Percentiles rank a stretch among this genome's conserved stretches.
Conservation (phyloP, 2,797 vertebrate genomes). For the Discoglossus pictus region DNA sequence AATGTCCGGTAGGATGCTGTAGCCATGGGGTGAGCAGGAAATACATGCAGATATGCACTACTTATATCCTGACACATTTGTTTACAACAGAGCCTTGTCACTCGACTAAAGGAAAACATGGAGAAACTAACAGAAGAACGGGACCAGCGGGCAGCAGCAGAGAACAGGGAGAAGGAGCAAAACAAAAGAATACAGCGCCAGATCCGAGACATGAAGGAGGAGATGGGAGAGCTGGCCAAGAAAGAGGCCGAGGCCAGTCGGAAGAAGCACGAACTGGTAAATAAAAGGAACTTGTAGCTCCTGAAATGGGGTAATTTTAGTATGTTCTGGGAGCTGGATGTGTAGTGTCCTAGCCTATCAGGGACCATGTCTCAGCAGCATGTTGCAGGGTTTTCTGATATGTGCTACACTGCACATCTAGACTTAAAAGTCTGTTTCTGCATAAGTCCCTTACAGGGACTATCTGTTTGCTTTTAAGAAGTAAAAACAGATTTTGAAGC, state of each 20-base stretch:
- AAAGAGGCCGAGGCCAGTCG: constrained; percentile 94
- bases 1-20: no score
- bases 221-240: constrained; percentile 90
- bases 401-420: no score
- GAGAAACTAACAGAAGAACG: constrained; percentile 94
- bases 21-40: no score
- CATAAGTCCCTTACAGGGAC: no score
- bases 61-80: neutral
- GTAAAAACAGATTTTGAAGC: no score
- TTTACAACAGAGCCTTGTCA: constrained; percentile 78
- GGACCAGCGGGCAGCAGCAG: constrained; percentile 79
- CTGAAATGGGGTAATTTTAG: accelerated
- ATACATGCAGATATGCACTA: neutral
- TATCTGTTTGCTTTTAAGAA: no score
- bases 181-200: constrained; percentile 94
- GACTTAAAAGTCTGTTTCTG: no score
- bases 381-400: no score
- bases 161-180: constrained; percentile 95
- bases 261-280: constrained; percentile 96
- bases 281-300: constrained; percentile 10
- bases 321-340: no score
- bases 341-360: no score
- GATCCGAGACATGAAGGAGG: constrained; percentile 92
- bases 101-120: constrained; percentile 92
- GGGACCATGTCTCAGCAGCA: no score